Percentiles rank a stretch among this genome's conserved stretches.
Conservation (phyloP, 2,113 vertebrate genomes). For the human (Homo sapiens) region DNA sequence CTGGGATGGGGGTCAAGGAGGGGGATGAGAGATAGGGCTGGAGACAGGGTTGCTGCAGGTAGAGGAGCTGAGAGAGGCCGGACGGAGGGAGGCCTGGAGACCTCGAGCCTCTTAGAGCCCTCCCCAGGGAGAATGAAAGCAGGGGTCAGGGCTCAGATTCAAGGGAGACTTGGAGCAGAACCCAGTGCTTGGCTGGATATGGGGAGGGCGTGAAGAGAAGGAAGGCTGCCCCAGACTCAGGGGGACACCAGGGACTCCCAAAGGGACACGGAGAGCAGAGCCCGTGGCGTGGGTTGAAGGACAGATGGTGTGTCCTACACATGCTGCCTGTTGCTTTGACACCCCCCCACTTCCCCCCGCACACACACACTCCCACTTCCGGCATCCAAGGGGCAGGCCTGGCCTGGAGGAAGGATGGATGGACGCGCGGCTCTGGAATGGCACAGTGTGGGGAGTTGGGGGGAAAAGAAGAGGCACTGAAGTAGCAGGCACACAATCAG, state of each 20-base stretch:
- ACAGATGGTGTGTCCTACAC: not conserved
- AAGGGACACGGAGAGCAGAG: not conserved
- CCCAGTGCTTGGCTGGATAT: not conserved
- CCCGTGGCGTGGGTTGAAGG: not conserved
- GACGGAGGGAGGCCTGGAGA: not conserved
- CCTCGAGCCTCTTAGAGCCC: not conserved
- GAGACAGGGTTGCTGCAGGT: not conserved
- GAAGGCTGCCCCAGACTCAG: not conserved
- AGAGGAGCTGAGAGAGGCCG: not conserved
- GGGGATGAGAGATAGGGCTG: not conserved
- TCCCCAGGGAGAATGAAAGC: not conserved
- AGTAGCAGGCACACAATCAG: not conserved
- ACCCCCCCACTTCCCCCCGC: not conserved
- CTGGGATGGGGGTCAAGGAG: not conserved
- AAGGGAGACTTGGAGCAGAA: not conserved
- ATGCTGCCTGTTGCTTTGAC: not conserved
- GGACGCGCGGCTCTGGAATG: not conserved
- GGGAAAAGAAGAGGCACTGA: too few species aligned
- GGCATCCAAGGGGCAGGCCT: not conserved
- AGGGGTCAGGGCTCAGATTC: not conserved
- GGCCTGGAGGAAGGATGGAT: too few species aligned
- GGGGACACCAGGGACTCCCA: not conserved
- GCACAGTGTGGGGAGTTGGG: fast-evolving
- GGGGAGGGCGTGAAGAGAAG: not conserved
- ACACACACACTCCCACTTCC: too few species aligned